These are phyloP conservation scores for Arenaria interpres DNA, from an alignment of 2,113 vertebrate species.

Conservation along the genomic window DNA sequence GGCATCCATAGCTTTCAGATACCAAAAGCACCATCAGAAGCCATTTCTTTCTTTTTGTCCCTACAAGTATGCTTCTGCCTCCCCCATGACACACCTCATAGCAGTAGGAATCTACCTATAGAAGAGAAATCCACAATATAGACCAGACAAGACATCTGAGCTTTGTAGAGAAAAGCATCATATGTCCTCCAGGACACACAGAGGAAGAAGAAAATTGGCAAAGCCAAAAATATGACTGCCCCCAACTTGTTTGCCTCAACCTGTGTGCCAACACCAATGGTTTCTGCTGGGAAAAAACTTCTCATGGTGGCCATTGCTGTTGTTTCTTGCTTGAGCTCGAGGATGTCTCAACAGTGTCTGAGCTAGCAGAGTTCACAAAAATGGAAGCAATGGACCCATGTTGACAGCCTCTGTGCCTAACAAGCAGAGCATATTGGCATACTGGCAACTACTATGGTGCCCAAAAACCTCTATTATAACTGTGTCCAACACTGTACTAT, in stretches of 20 bases:
- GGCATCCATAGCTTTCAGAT: neutral
- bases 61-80: neutral
- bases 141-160: neutral
- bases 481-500: neutral
- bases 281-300: neutral
- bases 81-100: neutral
- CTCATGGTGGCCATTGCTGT: neutral
- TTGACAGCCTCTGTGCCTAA: neutral
- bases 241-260: neutral
- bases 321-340: neutral
- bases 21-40: neutral
- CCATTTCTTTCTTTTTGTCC: neutral
- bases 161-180: neutral
- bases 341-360: neutral
- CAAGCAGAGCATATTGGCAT: neutral
- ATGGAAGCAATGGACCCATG: neutral
- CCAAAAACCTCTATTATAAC: neutral
- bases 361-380: neutral
- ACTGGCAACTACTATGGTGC: neutral
- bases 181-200: neutral
- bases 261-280: rapidly evolving
- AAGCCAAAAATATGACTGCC: neutral
- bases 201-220: neutral
- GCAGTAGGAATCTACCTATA: neutral
- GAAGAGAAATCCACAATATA: neutral